Evolutionary conservation across 2,888 invertebrate genomes (phyloP), one percentile per base, ranked within the genome.

Genomic region (Xanthia icteritia): DNA sequence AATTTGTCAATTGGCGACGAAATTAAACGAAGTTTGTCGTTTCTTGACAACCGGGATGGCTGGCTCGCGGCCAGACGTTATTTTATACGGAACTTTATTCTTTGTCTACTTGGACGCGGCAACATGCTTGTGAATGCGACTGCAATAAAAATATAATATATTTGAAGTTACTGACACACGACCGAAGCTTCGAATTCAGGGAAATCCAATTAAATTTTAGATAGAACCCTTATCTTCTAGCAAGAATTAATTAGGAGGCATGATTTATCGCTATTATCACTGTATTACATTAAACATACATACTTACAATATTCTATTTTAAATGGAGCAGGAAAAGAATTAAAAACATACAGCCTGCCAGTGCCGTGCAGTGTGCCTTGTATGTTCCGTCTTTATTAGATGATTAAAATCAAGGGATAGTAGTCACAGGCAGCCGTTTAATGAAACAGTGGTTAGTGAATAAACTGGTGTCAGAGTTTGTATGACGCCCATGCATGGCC

Each of bases 21-120:
- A 93, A 94, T 94, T 93, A 92, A 92, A 93, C 90, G 90, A 94
- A 94, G 92, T 93, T 93, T 92, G 92, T 91, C 90, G 91, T 94
- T 91, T 89, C 91, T 92, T 92, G 91, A 93, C 90, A 89, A 90
- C 88, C 88, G 89, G 90, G 91, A 89, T 86, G 89, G 89, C 90
- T 95, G 95, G 95, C 94, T 88, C 75, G 60, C 64, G 68, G 93
- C 95, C 95, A 95, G 91, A 56, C 82, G 61, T 88, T 89, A 87
- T 87, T 88, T 90, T 90, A 87, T 89, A 77, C 76, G 77, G 68
- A 85, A 90, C 84, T 90, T 90, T 85, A 81, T 88, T 89, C 81
- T 81, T 83, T 77, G 77, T 76, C 75, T 84, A 78, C 75, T 70
- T 76, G 82, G 66, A 81, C 73, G 69, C 39, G 73, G 76, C 80